phyloP scores from a whole-genome alignment of 2,113 vertebrate species.

The Ailuropoda melanoleuca region DNA sequence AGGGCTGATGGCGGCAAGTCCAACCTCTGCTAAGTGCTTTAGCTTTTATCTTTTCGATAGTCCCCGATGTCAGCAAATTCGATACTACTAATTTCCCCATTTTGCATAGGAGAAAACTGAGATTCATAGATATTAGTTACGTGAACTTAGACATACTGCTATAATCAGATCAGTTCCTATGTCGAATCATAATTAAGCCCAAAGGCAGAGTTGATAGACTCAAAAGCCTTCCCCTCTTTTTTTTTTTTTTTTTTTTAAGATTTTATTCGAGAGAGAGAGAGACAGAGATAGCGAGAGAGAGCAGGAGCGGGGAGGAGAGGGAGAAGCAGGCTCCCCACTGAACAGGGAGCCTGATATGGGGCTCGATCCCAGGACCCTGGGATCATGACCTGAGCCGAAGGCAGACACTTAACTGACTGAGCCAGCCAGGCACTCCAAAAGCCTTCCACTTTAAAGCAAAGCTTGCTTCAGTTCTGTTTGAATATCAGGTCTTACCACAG shows the following conservation, averaged over 20 bases:
- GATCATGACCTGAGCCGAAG: too few species aligned
- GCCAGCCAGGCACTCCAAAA: too few species aligned
- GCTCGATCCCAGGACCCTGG: too few species aligned
- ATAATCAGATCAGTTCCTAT: background rate
- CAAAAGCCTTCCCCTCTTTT: background rate
- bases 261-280: too few species aligned
- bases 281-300: too few species aligned
- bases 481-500: background rate
- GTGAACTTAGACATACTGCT: background rate
- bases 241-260: too few species aligned
- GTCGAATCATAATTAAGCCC: background rate
- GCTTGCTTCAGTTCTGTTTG: background rate
- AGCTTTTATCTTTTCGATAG: background rate
- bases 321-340: too few species aligned
- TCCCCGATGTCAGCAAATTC: background rate
- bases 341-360: too few species aligned
- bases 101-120: background rate
- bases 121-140: background rate
- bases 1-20: background rate
- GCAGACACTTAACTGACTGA: too few species aligned
- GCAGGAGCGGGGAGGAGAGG: too few species aligned
- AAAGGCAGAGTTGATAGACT: background rate
- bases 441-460: background rate
- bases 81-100: background rate
- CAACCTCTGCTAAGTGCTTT: background rate